Conservation (phyloP, 2,113 vertebrate species). For the Orycteropus afer region DNA sequence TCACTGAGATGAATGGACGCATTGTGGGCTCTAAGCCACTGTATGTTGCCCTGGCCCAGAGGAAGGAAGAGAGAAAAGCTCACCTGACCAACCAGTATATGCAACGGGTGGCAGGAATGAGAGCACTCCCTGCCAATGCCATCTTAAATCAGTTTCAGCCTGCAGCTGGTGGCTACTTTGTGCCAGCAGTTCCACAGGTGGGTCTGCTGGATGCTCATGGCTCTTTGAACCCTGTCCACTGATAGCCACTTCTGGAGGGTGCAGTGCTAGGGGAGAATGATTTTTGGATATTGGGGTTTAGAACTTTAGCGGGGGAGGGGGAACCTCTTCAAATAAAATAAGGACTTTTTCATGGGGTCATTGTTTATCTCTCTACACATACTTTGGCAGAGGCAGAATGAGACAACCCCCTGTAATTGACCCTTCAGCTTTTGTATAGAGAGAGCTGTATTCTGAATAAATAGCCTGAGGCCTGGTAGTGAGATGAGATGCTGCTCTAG, state of each 20-base stretch:
- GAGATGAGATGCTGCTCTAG: neutral
- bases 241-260: neutral
- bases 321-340: neutral
- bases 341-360: neutral
- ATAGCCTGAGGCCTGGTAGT: neutral
- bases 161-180: slow-evolving; percentile 95
- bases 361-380: too few species aligned
- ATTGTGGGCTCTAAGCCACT: slow-evolving; percentile 98
- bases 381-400: too few species aligned
- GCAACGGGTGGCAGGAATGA: slow-evolving; percentile 99
- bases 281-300: neutral
- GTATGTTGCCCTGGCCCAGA: slow-evolving; percentile 97
- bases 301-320: neutral
- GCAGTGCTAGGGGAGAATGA: neutral
- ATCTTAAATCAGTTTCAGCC: slow-evolving; percentile 99
- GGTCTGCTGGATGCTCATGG: slow-evolving; percentile 32
- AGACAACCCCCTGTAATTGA: neutral
- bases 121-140: slow-evolving; percentile 96
- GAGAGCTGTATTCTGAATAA: neutral
- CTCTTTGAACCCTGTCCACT: neutral
- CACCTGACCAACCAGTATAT: slow-evolving; percentile 99
- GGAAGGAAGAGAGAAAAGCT: slow-evolving; percentile 98
- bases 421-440: neutral
- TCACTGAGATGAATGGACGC: slow-evolving; percentile 99
- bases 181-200: slow-evolving; percentile 98